Percentiles rank a stretch among this genome's conserved stretches.
Conservation (phyloP, 2,797 vertebrate species). For the Xyrichtys novacula region DNA sequence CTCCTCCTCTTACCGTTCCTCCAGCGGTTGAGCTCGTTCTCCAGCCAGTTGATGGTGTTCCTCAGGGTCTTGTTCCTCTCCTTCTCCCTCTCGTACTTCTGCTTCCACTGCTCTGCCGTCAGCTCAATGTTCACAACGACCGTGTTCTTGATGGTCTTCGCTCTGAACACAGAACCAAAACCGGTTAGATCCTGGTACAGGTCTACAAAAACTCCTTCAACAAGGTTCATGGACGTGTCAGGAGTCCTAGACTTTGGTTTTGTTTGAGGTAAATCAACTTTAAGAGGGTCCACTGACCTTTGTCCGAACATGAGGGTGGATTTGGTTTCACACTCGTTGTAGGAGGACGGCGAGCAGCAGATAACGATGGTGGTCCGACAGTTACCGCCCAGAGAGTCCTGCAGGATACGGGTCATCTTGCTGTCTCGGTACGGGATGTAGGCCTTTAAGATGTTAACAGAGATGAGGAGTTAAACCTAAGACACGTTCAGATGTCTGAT, state of each 20-base stretch:
- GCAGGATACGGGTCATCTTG: slow-evolving; percentile 99
- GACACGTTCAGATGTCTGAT: neutral
- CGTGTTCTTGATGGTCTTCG: slow-evolving; percentile 99
- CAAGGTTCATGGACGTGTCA: neutral
- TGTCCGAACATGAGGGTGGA: slow-evolving; percentile 97
- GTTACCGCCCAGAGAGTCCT: slow-evolving; percentile 97
- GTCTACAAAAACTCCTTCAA: neutral
- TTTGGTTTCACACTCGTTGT: slow-evolving; percentile 95
- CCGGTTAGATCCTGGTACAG: neutral
- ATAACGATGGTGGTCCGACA: slow-evolving; percentile 98
- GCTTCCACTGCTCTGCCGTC: slow-evolving; percentile 98
- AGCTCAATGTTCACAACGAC: slow-evolving; percentile 97
- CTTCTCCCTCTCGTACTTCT: slow-evolving; percentile 97
- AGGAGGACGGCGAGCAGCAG: slow-evolving; percentile 97
- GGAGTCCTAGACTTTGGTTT: no score
- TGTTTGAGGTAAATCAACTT: no score
- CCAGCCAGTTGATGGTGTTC: slow-evolving; percentile 95
- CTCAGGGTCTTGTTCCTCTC: slow-evolving; percentile 94
- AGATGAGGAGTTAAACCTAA: neutral
- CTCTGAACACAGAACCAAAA: slow-evolving; percentile 79
- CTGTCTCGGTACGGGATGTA: slow-evolving; percentile 99
- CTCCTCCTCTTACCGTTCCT: slow-evolving; percentile 95
- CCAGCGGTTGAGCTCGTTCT: slow-evolving; percentile 97
- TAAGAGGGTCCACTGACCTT: slow-evolving; percentile 89
- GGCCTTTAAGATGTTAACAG: slow-evolving; percentile 75